A percentile compares a stretch with the other conserved stretches of the same genome.
phyloP scores from a whole-genome alignment of 2,113 vertebrate genomes.

The Chaetura pelagica region DNA sequence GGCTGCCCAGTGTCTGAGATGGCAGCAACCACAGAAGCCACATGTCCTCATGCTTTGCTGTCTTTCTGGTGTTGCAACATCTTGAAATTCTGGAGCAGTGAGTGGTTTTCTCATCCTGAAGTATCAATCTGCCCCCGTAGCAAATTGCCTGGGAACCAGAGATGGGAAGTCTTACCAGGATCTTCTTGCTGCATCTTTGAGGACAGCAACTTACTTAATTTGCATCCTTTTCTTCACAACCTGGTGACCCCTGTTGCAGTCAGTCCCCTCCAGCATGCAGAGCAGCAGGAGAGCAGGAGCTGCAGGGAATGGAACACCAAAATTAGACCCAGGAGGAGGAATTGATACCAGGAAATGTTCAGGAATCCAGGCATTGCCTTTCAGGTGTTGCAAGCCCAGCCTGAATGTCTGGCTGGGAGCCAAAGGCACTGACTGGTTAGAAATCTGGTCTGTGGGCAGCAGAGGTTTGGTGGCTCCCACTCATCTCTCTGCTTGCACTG shows the following conservation, averaged over 20 bases:
- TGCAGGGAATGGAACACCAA: background rate
- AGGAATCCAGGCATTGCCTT: background rate
- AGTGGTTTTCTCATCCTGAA: background rate
- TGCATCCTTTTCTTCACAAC: background rate
- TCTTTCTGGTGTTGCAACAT: background rate
- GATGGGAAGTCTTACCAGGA: background rate
- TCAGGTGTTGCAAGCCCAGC: background rate
- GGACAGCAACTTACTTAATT: background rate
- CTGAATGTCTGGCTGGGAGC: background rate
- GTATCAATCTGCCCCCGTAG: background rate
- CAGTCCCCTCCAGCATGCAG: background rate
- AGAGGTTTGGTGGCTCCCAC: background rate
- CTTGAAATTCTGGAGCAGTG: background rate
- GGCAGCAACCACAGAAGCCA: background rate
- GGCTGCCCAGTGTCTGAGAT: background rate
- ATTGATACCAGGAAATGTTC: background rate
- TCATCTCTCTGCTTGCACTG: accelerated
- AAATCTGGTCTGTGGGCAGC: background rate
- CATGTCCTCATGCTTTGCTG: background rate
- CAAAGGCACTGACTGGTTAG: background rate
- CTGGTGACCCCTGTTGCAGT: background rate
- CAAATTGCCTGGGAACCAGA: background rate
- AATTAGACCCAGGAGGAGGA: background rate
- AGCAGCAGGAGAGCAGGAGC: background rate
- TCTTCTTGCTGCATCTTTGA: background rate